Conservation (phyloP, 2,113 vertebrate species). For the Nerophis lumbriciformis region DNA sequence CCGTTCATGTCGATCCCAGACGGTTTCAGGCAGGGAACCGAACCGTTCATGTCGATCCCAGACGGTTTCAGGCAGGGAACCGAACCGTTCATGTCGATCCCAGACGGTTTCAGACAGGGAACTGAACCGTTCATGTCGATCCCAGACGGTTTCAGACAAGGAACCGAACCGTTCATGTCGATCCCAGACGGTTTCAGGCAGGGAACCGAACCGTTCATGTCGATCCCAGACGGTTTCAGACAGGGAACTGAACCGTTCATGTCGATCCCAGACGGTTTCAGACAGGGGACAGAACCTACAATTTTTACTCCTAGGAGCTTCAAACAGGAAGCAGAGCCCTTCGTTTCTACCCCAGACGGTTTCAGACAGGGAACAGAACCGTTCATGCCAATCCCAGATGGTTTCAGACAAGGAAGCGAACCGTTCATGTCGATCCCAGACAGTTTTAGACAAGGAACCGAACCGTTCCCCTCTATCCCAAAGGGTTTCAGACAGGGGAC, state of each 20-base stretch:
- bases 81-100: fast-evolving
- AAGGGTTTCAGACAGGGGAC: conserved; percentile 25
- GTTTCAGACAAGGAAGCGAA: conserved; percentile 20
- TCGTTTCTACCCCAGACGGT: not conserved
- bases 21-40: conserved; percentile 17
- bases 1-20: not conserved
- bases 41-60: conserved; percentile 1
- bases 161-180: conserved; percentile 15
- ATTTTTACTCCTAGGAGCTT: not conserved
- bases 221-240: conserved; percentile 11
- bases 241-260: conserved; percentile 35
- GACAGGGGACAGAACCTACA: conserved; percentile 15
- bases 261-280: not conserved
- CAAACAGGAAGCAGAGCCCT: conserved; percentile 24
- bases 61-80: conserved; percentile 24
- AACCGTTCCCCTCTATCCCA: not conserved
- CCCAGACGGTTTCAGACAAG: conserved; percentile 44
- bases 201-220: conserved; percentile 28
- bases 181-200: conserved; percentile 23
- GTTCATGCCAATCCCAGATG: not conserved
- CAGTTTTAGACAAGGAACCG: conserved; percentile 51
- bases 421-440: not conserved
- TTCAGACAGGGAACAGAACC: conserved; percentile 25
- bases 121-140: not conserved
- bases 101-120: conserved; percentile 26